Conservation (phyloP, 92 coral and sea anemone genomes). For the Virgularia gustaviana region DNA sequence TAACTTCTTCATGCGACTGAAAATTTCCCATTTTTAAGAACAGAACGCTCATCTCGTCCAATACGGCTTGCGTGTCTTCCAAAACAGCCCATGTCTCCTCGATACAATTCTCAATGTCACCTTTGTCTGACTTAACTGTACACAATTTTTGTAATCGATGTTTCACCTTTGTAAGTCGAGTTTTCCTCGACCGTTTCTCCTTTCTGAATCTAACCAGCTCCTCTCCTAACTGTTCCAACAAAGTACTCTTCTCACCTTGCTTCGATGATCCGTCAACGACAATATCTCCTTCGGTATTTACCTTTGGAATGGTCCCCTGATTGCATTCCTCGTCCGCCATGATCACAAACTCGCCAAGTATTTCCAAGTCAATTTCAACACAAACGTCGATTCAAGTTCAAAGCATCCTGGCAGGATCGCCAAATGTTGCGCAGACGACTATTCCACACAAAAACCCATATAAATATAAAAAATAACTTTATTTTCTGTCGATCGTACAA, state of each 20-base stretch:
- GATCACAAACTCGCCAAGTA: neutral
- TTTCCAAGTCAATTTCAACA: too few species aligned
- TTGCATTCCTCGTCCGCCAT: neutral
- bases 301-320: neutral
- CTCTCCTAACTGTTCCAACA: slow-evolving; percentile 5
- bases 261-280: neutral
- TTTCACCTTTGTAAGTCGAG: slow-evolving; percentile 6
- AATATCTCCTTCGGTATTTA: neutral
- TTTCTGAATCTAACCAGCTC: slow-evolving; percentile 7
- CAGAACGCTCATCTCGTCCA: neutral
- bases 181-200: neutral
- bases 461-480: too few species aligned
- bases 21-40: neutral
- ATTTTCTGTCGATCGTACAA: too few species aligned
- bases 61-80: neutral
- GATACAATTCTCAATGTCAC: slow-evolving; percentile 7
- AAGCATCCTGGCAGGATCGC: too few species aligned
- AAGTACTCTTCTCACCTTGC: neutral
- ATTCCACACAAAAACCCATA: too few species aligned
- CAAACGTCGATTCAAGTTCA: too few species aligned
- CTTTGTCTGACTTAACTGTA: neutral
- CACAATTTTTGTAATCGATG: slow-evolving; percentile 9
- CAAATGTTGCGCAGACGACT: too few species aligned
- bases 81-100: neutral
- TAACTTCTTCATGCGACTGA: slow-evolving; percentile 4